Evolutionary conservation across 2,888 invertebrate species (phyloP).

Genomic region (Byasa hedistus): DNA sequence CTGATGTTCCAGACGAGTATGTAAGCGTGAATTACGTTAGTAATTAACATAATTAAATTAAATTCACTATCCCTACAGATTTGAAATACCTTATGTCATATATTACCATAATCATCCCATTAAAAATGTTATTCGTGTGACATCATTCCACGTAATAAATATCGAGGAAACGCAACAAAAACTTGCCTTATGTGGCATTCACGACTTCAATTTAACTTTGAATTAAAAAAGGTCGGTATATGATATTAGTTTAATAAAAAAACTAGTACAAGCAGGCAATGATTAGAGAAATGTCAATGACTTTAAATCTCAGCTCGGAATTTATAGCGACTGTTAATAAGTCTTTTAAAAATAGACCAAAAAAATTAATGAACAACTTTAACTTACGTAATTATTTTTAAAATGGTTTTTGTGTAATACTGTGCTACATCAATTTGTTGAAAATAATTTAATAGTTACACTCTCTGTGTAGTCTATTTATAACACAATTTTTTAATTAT

Average conservation of each 20-base stretch:
- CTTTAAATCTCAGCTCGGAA: no score
- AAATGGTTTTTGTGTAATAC: no score
- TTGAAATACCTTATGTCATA: conserved; percentile 8
- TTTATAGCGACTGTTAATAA: background rate
- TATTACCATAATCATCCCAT: conserved; percentile 16
- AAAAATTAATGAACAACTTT: background rate
- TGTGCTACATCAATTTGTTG: background rate
- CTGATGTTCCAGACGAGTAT: background rate
- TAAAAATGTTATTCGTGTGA: conserved; percentile 9
- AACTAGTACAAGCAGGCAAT: no score
- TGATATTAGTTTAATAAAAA: no score
- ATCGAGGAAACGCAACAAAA: conserved; percentile 1
- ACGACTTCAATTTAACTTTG: no score
- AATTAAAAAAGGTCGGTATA: no score
- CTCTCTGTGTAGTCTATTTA: no score
- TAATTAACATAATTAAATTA: background rate
- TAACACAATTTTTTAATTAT: no score
- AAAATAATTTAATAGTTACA: no score
- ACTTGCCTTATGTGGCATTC: background rate
- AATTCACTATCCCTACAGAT: background rate
- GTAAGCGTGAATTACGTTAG: background rate
- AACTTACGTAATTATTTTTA: background rate
- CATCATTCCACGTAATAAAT: conserved; percentile 16
- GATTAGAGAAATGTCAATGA: no score
- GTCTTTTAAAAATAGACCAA: background rate